Percentiles rank a stretch among this genome's conserved stretches.
Conservation (phyloP, 2,797 vertebrate species). For the Ptychadena robeensis region DNA sequence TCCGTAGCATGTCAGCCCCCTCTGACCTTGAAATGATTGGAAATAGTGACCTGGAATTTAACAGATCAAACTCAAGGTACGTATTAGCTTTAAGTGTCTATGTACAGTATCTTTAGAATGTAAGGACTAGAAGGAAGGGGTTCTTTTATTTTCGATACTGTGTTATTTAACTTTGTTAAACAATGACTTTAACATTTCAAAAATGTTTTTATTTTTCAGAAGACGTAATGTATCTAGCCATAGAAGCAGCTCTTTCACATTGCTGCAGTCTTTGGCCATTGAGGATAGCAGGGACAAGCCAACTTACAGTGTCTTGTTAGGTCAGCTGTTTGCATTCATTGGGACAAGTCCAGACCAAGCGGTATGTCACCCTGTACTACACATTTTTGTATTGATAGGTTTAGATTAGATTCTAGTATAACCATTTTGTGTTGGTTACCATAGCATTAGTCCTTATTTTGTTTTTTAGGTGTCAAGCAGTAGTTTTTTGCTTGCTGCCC, state of each 20-base stretch:
- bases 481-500: constrained; percentile 94
- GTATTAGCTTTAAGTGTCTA: background rate
- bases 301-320: constrained; percentile 93
- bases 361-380: constrained; percentile 71
- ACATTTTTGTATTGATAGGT: background rate
- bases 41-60: constrained; percentile 93
- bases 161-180: background rate
- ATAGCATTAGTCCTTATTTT: background rate
- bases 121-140: no score
- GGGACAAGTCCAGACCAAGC: constrained; percentile 96
- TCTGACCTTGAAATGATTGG: constrained; percentile 99
- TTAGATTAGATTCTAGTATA: background rate
- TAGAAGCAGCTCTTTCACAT: constrained; percentile 95
- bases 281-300: constrained; percentile 95
- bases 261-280: constrained; percentile 90
- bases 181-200: background rate
- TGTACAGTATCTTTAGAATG: background rate
- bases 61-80: constrained; percentile 87
- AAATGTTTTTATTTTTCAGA: constrained; percentile 64
- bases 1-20: constrained; percentile 97
- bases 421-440: background rate
- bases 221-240: constrained; percentile 91
- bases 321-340: constrained; percentile 98
- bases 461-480: constrained; percentile 91
- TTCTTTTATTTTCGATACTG: background rate